These are phyloP conservation scores for Drosophila barbarae DNA, from an alignment of 2,888 invertebrate species.

Conservation along the genomic window DNA sequence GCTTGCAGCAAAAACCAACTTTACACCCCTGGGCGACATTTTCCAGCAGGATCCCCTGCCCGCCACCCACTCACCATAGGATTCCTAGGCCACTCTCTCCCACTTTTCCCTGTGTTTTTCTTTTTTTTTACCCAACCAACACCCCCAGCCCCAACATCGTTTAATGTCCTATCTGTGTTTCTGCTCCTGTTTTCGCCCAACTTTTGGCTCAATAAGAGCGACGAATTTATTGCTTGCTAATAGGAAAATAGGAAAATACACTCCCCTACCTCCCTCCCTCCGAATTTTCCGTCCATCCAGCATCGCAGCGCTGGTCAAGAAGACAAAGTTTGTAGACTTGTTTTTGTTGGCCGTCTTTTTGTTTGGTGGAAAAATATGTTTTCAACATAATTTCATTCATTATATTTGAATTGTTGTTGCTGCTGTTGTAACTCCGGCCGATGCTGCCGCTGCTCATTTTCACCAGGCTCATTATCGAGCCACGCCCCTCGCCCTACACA, in stretches of 20 bases:
- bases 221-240: constrained; percentile 48
- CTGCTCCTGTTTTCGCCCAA: constrained; percentile 29
- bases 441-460: constrained; percentile 40
- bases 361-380: constrained; percentile 42
- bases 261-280: constrained; percentile 2
- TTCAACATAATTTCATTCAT: constrained; percentile 49
- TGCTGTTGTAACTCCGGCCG: constrained; percentile 17
- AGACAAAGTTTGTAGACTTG: constrained; percentile 39
- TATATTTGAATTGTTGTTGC: constrained; percentile 46
- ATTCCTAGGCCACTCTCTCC: neutral
- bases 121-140: neutral
- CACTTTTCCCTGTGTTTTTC: neutral
- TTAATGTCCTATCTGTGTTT: constrained; percentile 44
- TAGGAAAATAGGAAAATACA: constrained; percentile 48
- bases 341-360: constrained; percentile 17
- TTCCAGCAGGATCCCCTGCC: constrained; percentile 17
- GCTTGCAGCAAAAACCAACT: constrained; percentile 23
- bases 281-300: neutral
- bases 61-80: neutral
- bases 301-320: constrained; percentile 21
- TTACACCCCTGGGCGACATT: constrained; percentile 44
- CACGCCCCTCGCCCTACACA: constrained; percentile 1
- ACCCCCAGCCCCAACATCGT: constrained; percentile 9
- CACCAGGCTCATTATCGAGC: constrained; percentile 37
- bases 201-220: constrained; percentile 44